Base-by-base conservation (phyloP, 2,797 vertebrate species). In the Mormyrus proboscirostris region DNA sequence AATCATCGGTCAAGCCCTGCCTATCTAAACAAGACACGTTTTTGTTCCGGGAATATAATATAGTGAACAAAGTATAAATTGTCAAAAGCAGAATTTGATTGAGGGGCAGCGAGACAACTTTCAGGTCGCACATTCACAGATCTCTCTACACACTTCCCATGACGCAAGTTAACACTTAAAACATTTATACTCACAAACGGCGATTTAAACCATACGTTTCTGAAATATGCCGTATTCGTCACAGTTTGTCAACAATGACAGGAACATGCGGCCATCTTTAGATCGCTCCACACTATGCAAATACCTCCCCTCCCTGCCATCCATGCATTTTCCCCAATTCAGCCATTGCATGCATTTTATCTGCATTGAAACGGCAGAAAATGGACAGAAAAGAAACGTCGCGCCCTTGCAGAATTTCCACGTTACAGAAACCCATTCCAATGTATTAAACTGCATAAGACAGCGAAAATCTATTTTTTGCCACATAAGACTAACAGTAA, bases 371-470 rank as follows among this genome's bases (percentile, higher is more conserved):
- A 89, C 14, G 38, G 38, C 73, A 44, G 38, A 79, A 79, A 79
- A 44, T 44, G 14, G 7, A 29, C 73, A 79, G 73, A 83, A 82
- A 47, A 47, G 38, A 49, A 49, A 8, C 19, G 44, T 44, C 8
- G 79, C 86, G 53, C 73, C 38, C 7, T 83, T 38, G 47, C 69
- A 89, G 55, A 59, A 89, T 89, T 91, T 89, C 90, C 88, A 57
- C 41, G 69, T 90, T 33, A 59, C 55, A 65, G 0, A 62, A 91
- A 91, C 89, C 88, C 90, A 90, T 91, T 89, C 89, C 91, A 83
- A 2, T 88, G 88, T 73, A 91, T 92, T 90, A 91, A 90, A 91
- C 91, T 90, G 90, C 90, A 92, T 90, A 89, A 88, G 55, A 92
- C 5, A 51, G 29, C 83, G 5, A 44, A 25, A 49, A 25, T 84